Evolutionary conservation across 2,113 vertebrate species (phyloP).

Genomic region (Chitala chitala): DNA sequence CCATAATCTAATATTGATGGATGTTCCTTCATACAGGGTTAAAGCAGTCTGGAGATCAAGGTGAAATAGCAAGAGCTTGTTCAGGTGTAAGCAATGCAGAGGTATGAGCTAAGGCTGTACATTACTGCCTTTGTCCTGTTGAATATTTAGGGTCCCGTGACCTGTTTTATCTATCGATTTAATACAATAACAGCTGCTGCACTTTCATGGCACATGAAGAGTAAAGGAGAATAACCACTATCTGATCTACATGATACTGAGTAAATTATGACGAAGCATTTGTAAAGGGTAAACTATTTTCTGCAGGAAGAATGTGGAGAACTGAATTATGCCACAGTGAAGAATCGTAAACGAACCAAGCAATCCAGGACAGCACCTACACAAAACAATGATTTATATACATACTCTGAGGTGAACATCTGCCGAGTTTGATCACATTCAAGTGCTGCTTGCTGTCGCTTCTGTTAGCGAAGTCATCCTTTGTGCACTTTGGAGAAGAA

Average conservation of each 20-base stretch:
- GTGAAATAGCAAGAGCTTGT: neutral
- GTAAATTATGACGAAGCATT: neutral
- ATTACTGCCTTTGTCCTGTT: too few relatives aligned
- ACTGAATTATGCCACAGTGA: neutral
- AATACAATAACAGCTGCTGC: too few relatives aligned
- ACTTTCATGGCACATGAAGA: too few relatives aligned
- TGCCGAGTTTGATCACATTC: too few relatives aligned
- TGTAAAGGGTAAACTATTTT: neutral
- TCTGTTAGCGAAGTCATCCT: too few relatives aligned
- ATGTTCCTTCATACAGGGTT: neutral
- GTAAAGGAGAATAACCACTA: too few relatives aligned
- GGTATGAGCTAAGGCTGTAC: neutral
- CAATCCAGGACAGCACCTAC: neutral
- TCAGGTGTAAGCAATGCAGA: neutral
- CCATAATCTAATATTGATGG: too few relatives aligned
- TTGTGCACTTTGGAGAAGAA: too few relatives aligned
- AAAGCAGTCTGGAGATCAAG: neutral
- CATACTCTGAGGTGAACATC: too few relatives aligned
- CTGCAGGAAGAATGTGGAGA: neutral
- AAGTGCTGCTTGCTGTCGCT: too few relatives aligned
- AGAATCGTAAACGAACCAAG: neutral
- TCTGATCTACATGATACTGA: too few relatives aligned
- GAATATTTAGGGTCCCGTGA: neutral
- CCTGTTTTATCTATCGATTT: too few relatives aligned
- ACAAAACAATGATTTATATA: neutral